Evolutionary conservation across 2,113 vertebrate genomes (phyloP), one percentile per base, ranked within the genome.

Genomic region (Paracanthobrama guichenoti): DNA sequence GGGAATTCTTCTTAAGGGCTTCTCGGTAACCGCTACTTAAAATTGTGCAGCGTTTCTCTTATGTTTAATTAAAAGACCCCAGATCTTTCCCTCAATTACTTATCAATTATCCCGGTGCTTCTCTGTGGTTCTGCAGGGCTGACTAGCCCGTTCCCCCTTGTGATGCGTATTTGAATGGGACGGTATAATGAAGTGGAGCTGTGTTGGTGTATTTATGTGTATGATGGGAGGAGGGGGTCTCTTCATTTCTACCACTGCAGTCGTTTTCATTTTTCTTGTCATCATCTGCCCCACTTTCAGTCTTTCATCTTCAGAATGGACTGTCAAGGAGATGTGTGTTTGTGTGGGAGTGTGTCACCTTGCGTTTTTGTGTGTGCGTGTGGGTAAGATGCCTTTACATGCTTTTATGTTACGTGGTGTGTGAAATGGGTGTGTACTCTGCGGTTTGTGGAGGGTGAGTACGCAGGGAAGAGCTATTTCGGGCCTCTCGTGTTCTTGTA

Each of bases 291-390:
- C 92, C 90, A 93, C 91, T 93, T 92, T 91, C 77, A 84, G 83
- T 87, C 91, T 90, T 92, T 91, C 90, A 93, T 93, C 89, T 92
- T 91, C 10, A 78, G 91, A 84, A 92, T 90, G 91, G 90, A 90
- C 88, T 90, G 87, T 88, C 50, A 64, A 81, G 86, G 87, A 81
- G n/a, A 39, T 48, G 50, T 73, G 35, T 73, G 66, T 69, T 48
- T 72, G 57, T 72, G 64, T 84, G 81, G 44, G 66, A 85, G 78
- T 79, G 55, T 80, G 74, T 53, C 39, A 76, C 48, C 81, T 75
- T 78, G 79, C 77, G 55, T 79, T 59, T 74, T 24, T 76, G 73
- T 67, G 69, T 86, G 83, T 55, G 28, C 64, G 42, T 84, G 31
- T 72, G 60, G 48, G 28, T 42, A 73, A 24, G 67, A 28, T 67